phyloP scores from a whole-genome alignment of 2,797 vertebrate genomes.

The Manis crassicaudata region DNA sequence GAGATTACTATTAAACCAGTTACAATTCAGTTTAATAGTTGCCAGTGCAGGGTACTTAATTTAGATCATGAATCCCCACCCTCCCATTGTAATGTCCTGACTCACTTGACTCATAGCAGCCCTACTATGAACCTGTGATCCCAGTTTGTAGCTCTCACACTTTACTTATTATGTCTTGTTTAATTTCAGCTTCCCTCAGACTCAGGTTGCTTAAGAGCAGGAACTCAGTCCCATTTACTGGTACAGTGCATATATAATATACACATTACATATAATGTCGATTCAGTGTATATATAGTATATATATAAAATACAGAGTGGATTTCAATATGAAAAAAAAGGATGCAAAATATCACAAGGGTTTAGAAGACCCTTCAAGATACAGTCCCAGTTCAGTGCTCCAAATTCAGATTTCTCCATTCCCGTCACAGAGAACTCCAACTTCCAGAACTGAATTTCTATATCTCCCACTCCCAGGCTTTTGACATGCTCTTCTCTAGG shows the following conservation, averaged over 20 bases:
- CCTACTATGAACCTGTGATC: background rate
- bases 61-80: background rate
- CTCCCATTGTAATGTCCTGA: background rate
- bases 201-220: background rate
- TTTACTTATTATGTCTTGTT: background rate
- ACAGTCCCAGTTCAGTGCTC: background rate
- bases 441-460: background rate
- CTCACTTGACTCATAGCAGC: background rate
- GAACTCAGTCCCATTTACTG: background rate
- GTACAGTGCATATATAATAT: too few relatives aligned
- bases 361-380: background rate
- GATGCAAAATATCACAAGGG: background rate
- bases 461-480: background rate
- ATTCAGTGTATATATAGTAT: too few relatives aligned
- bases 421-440: background rate
- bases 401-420: slow-evolving; percentile 4
- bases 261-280: too few relatives aligned
- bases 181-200: background rate
- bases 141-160: background rate
- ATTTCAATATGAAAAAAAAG: too few relatives aligned
- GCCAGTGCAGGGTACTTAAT: background rate
- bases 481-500: background rate
- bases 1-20: background rate
- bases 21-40: background rate
- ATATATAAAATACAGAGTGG: too few relatives aligned